Evolutionary conservation across 2,113 vertebrate species (phyloP).

Genomic region (Epinephelus cyanopodus): DNA sequence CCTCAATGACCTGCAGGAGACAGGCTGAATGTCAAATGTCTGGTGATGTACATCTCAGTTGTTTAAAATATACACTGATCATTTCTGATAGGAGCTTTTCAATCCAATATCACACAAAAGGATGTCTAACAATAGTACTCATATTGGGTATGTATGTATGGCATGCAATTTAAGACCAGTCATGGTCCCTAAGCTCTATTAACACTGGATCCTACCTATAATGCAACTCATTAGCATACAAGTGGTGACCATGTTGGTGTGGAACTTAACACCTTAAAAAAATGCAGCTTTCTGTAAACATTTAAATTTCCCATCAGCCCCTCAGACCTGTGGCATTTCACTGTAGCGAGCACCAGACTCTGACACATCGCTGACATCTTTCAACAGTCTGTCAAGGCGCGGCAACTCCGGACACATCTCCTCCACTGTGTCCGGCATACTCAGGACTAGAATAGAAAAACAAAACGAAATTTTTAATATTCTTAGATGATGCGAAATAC

Average conservation of each 20-base stretch:
- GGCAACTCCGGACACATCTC: constrained; percentile 97
- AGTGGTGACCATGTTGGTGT: not conserved
- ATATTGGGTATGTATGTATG: too few species aligned
- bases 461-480: not conserved
- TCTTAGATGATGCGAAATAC: too few species aligned
- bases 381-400: constrained; percentile 90
- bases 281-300: not conserved
- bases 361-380: constrained; percentile 92
- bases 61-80: not conserved
- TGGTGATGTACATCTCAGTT: not conserved
- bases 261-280: not conserved
- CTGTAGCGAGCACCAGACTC: constrained; percentile 96
- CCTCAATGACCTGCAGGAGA: constrained; percentile 90
- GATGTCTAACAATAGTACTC: too few species aligned
- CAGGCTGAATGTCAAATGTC: not conserved
- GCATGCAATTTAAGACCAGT: too few species aligned
- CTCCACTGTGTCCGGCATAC: constrained; percentile 94
- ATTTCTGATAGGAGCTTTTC: too few species aligned
- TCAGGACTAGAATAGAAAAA: constrained; percentile 86
- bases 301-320: not conserved
- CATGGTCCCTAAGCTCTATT: too few species aligned
- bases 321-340: constrained; percentile 92
- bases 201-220: not conserved
- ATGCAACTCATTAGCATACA: not conserved
- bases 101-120: too few species aligned